These are phyloP conservation scores for Eristalis pertinax DNA, from an alignment of 2,888 invertebrate species.

Conservation along the genomic window DNA sequence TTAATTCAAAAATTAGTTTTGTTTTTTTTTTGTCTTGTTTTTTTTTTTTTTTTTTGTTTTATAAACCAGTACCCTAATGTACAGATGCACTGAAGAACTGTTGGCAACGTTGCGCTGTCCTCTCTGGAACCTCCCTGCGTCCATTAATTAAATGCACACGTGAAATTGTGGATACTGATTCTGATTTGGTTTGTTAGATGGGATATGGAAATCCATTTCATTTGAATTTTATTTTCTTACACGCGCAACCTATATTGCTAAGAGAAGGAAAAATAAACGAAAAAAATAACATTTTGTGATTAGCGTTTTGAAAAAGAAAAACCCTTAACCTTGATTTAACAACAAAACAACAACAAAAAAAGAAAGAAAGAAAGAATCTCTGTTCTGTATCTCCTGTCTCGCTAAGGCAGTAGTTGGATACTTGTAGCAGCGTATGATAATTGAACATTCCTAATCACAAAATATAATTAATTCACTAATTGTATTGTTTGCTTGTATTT, in stretches of 20 bases:
- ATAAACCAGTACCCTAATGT: slow-evolving; percentile 81
- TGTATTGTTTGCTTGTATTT: slow-evolving; percentile 22
- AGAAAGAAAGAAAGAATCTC: slow-evolving; percentile 18
- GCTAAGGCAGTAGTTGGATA: slow-evolving; percentile 16
- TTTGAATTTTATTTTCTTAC: slow-evolving; percentile 71
- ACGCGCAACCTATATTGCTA: slow-evolving; percentile 81
- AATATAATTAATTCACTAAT: slow-evolving; percentile 50
- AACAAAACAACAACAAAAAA: slow-evolving; percentile 31
- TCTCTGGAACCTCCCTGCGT: slow-evolving; percentile 69
- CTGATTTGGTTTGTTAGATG: slow-evolving; percentile 70
- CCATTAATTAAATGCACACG: slow-evolving; percentile 65
- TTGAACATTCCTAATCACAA: slow-evolving; percentile 69
- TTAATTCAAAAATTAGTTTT: too few relatives aligned
- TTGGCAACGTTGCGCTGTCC: slow-evolving; percentile 70
- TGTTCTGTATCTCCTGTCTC: slow-evolving; percentile 14
- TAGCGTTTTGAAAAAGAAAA: slow-evolving; percentile 78
- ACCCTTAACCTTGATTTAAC: slow-evolving; percentile 64
- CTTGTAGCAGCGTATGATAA: slow-evolving; percentile 16
- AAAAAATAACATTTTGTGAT: slow-evolving; percentile 80
- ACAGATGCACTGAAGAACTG: slow-evolving; percentile 75
- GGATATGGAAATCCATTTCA: slow-evolving; percentile 64
- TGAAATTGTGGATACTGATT: slow-evolving; percentile 67
- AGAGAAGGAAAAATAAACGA: slow-evolving; percentile 81
- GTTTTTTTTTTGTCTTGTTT: slow-evolving; percentile 63
- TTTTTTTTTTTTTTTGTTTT: slow-evolving; percentile 76